These are phyloP conservation scores for Dicrostonyx torquatus DNA, from an alignment of 2,797 vertebrate genomes.

Conservation along the genomic window DNA sequence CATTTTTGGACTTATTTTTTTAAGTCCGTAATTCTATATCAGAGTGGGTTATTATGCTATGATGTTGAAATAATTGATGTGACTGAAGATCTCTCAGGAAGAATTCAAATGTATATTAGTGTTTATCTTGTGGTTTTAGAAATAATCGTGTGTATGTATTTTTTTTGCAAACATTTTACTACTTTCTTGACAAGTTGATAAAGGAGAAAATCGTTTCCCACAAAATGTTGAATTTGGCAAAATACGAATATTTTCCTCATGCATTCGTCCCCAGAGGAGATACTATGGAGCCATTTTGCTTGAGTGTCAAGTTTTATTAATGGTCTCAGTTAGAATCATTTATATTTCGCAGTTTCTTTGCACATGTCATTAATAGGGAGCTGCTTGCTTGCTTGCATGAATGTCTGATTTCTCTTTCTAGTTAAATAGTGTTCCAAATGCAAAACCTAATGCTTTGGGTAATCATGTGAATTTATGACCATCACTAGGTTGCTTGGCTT, in stretches of 20 bases:
- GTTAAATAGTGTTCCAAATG: constrained; percentile 79
- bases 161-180: constrained; percentile 28
- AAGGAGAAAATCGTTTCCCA: constrained; percentile 48
- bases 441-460: constrained; percentile 75
- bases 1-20: constrained; percentile 15
- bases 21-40: constrained; percentile 1
- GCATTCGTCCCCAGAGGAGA: constrained; percentile 46
- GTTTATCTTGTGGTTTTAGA: constrained; percentile 36
- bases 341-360: constrained; percentile 59
- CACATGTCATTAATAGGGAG: constrained; percentile 70
- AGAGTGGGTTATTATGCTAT: background rate
- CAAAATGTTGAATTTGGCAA: constrained; percentile 65
- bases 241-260: constrained; percentile 61
- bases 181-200: constrained; percentile 54
- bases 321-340: constrained; percentile 66
- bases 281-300: constrained; percentile 52
- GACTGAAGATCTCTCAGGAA: constrained; percentile 47
- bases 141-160: constrained; percentile 8
- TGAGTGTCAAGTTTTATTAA: constrained; percentile 73
- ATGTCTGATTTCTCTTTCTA: constrained; percentile 71
- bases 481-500: constrained; percentile 53
- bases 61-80: constrained; percentile 28
- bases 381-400: constrained; percentile 65
- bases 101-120: constrained; percentile 48
- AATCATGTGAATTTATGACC: constrained; percentile 78